A percentile compares a stretch with the other conserved stretches of the same genome.
phyloP scores from a whole-genome alignment of 2,797 vertebrate genomes.

The Cossypha polioptera region DNA sequence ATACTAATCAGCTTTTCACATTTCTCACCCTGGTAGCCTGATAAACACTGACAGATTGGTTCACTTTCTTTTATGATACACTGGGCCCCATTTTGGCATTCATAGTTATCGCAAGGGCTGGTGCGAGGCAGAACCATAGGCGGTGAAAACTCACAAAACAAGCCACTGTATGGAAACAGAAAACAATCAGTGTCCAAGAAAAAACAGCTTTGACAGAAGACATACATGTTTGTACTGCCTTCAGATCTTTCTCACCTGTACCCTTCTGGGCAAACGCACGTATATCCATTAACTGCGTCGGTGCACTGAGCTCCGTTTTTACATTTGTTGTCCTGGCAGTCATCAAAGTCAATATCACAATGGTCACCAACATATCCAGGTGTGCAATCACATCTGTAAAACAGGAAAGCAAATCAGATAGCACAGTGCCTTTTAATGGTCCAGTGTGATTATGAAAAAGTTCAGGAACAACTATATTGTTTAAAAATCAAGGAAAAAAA shows the following conservation, averaged over 20 bases:
- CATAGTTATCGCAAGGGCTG: constrained; percentile 93
- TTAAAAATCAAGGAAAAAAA: not conserved
- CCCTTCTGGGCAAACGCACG: constrained; percentile 90
- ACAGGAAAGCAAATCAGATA: not conserved
- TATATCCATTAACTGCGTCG: constrained; percentile 93
- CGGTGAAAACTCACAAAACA: constrained; percentile 93
- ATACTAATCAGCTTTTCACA: constrained; percentile 93
- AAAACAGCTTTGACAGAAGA: not conserved
- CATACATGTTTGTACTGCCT: not conserved
- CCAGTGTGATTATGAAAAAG: not conserved
- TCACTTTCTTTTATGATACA: constrained; percentile 87
- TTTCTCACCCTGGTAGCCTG: constrained; percentile 90
- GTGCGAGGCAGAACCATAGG: constrained; percentile 97
- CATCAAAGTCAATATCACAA: constrained; percentile 90
- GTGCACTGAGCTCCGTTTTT: constrained; percentile 92
- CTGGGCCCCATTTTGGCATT: constrained; percentile 93
- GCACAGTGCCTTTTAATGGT: not conserved
- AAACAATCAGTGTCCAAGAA: not conserved
- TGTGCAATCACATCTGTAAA: constrained; percentile 91
- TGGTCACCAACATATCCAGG: constrained; percentile 92
- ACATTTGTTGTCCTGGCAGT: constrained; percentile 96
- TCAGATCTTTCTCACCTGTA: constrained; percentile 83
- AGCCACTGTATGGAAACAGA: constrained; percentile 77
- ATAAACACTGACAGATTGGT: constrained; percentile 91
- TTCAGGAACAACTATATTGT: not conserved